Conservation (phyloP, 2,797 vertebrate genomes). For the Manis crassicaudata region DNA sequence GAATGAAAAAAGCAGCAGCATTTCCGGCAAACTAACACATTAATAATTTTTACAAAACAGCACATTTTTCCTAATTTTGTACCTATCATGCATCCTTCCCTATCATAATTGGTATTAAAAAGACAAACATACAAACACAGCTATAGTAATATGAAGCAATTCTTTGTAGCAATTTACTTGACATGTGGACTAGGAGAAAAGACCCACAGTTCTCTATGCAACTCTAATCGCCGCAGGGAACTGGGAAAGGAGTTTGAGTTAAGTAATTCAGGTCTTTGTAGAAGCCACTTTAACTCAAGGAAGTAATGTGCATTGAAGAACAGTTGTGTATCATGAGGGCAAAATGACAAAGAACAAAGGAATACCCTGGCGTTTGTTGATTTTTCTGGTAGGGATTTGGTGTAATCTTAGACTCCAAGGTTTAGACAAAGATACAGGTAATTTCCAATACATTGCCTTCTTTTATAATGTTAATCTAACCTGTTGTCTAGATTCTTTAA, state of each 20-base stretch:
- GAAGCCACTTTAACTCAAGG: slow-evolving; percentile 24
- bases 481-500: neutral
- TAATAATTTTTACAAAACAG: slow-evolving; percentile 9
- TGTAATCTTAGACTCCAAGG: slow-evolving; percentile 39
- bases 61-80: slow-evolving; percentile 3
- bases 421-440: slow-evolving; percentile 40
- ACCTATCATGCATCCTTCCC: neutral
- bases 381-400: slow-evolving; percentile 35
- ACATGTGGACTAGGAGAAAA: neutral
- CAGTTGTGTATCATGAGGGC: neutral
- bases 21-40: slow-evolving; percentile 20
- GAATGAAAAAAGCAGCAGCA: neutral
- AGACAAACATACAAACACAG: slow-evolving; percentile 5
- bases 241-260: neutral
- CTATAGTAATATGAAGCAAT: neutral
- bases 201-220: neutral
- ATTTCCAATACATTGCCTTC: slow-evolving; percentile 23
- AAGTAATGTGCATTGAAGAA: slow-evolving; percentile 20
- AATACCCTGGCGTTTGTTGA: slow-evolving; percentile 24
- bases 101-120: neutral
- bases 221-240: neutral
- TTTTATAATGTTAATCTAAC: slow-evolving; percentile 60
- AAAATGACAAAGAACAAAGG: slow-evolving; percentile 14
- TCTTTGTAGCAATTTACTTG: slow-evolving; percentile 34
- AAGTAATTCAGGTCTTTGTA: slow-evolving; percentile 9